phyloP scores from a whole-genome alignment of 2,888 invertebrate species.

The Pollenia amentaria region DNA sequence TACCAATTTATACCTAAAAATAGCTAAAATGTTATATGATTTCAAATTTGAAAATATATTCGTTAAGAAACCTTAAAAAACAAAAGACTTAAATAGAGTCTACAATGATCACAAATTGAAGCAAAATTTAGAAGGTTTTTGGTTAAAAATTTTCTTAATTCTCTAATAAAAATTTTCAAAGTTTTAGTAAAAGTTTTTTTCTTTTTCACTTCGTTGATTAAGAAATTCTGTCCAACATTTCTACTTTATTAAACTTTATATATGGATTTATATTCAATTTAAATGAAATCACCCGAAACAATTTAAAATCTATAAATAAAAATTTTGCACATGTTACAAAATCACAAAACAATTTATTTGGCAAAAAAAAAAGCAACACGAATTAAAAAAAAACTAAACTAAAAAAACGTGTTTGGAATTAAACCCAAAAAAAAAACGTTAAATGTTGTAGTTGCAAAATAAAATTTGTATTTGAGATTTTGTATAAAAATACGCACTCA shows the following conservation, averaged over 20 bases:
- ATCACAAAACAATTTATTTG: constrained; percentile 18
- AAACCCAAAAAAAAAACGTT: neutral
- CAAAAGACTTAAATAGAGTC: too few relatives aligned
- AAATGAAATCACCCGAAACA: neutral
- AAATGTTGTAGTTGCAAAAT: constrained; percentile 21
- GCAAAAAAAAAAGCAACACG: neutral
- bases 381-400: constrained; percentile 14
- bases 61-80: too few relatives aligned
- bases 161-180: too few relatives aligned
- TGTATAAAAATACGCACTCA: constrained; percentile 11
- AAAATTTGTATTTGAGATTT: neutral
- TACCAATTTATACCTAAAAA: too few relatives aligned
- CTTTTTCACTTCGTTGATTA: too few relatives aligned
- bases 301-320: neutral
- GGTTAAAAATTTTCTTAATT: too few relatives aligned
- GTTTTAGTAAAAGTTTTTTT: neutral
- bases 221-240: neutral
- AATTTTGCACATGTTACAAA: constrained; percentile 21
- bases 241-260: too few relatives aligned
- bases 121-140: too few relatives aligned
- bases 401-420: constrained; percentile 45
- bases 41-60: too few relatives aligned
- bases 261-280: neutral
- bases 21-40: too few relatives aligned
- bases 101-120: too few relatives aligned